phyloP scores from a whole-genome alignment of 2,113 vertebrate species.

The Pseudois nayaur region DNA sequence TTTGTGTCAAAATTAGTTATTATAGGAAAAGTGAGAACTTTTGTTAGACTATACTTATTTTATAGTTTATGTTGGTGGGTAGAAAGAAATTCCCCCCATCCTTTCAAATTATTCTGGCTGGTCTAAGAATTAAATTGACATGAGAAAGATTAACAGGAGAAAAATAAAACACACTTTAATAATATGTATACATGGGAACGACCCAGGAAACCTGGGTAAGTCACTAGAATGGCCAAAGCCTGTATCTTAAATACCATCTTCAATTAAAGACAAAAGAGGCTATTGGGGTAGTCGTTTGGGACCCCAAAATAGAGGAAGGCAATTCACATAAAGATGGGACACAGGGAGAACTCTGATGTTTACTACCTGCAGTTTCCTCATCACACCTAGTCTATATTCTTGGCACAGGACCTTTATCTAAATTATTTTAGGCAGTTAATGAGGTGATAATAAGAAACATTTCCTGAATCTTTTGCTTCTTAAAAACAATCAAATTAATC shows the following conservation, averaged over 20 bases:
- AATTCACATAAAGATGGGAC: background rate
- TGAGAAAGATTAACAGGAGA: background rate
- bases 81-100: background rate
- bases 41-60: background rate
- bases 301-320: background rate
- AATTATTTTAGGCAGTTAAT: background rate
- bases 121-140: background rate
- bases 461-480: background rate
- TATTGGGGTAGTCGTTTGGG: background rate
- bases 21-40: background rate
- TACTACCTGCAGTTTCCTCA: background rate
- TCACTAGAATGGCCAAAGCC: background rate
- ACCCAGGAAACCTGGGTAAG: background rate
- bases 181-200: background rate
- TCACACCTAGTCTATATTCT: background rate
- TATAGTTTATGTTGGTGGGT: background rate
- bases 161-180: background rate
- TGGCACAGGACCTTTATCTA: background rate
- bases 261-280: background rate
- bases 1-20: background rate
- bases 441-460: background rate
- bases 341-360: background rate
- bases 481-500: background rate
- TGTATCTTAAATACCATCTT: background rate
- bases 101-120: background rate